Evolutionary conservation across 2,113 vertebrate species (phyloP).

Genomic region (Lophius piscatorius): DNA sequence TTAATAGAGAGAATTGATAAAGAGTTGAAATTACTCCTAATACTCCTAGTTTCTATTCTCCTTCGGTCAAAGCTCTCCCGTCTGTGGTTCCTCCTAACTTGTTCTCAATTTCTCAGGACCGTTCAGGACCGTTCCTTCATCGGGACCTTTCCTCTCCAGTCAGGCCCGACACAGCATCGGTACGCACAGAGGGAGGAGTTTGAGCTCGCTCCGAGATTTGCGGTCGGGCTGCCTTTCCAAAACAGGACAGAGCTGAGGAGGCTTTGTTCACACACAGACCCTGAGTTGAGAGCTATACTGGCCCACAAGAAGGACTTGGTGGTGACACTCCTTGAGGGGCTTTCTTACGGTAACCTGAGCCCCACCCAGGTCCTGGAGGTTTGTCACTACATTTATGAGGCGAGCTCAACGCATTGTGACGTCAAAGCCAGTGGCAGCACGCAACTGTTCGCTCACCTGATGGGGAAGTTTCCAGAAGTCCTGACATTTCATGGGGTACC

Average conservation of each 20-base stretch:
- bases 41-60: too few relatives aligned
- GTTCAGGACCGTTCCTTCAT: constrained; percentile 81
- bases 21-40: neutral
- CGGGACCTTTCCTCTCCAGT: constrained; percentile 68
- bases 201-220: constrained; percentile 83
- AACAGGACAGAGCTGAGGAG: constrained; percentile 41
- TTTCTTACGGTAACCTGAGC: constrained; percentile 73
- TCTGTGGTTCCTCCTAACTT: neutral
- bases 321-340: constrained; percentile 75
- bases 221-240: constrained; percentile 85
- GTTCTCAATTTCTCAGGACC: constrained; percentile 66
- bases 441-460: constrained; percentile 72
- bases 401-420: constrained; percentile 34
- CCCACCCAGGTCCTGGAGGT: constrained; percentile 83
- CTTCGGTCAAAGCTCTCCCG: neutral
- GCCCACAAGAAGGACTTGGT: constrained; percentile 77
- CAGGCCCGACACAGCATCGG: constrained; percentile 79
- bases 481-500: constrained; percentile 83
- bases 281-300: neutral
- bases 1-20: neutral
- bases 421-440: constrained; percentile 3
- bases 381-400: constrained; percentile 86
- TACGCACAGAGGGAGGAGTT: constrained; percentile 83
- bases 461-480: constrained; percentile 73
- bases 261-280: constrained; percentile 46